Percentiles rank a stretch among this genome's conserved stretches.
Evolutionary conservation across 1,140 invertebrate genomes (phyloP).

Genomic region (Ridgeia piscesae): DNA sequence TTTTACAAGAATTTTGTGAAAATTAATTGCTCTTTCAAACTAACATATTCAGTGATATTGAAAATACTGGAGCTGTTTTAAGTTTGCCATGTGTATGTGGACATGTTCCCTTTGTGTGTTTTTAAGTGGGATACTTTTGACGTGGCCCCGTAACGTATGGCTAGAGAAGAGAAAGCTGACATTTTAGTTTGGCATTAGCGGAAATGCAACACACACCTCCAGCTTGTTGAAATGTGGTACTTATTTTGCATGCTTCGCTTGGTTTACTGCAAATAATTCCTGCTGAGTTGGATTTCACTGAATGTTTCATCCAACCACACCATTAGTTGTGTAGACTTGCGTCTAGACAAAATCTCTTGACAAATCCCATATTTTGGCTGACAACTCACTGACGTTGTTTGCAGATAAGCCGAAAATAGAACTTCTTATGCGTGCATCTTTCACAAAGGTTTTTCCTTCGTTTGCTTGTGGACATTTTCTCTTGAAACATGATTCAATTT

Average conservation of each 20-base stretch:
- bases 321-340: not conserved
- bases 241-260: conserved; percentile 1
- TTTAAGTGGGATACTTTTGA: not conserved
- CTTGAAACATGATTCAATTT: not conserved
- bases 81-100: not conserved
- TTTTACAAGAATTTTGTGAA: not conserved
- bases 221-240: not conserved
- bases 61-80: not conserved
- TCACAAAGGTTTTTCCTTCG: not conserved
- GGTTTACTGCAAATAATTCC: not conserved
- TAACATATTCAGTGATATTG: not conserved
- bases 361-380: not conserved
- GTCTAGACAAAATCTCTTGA: not conserved
- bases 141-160: not conserved
- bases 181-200: not conserved
- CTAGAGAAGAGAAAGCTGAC: not conserved
- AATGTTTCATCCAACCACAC: not conserved
- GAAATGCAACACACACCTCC: not conserved
- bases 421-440: not conserved
- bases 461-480: not conserved
- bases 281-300: not conserved
- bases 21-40: not conserved
- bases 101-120: not conserved
- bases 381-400: not conserved
- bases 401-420: not conserved